Conservation (phyloP, 2,888 invertebrate species). For the Chalcis sispes region DNA sequence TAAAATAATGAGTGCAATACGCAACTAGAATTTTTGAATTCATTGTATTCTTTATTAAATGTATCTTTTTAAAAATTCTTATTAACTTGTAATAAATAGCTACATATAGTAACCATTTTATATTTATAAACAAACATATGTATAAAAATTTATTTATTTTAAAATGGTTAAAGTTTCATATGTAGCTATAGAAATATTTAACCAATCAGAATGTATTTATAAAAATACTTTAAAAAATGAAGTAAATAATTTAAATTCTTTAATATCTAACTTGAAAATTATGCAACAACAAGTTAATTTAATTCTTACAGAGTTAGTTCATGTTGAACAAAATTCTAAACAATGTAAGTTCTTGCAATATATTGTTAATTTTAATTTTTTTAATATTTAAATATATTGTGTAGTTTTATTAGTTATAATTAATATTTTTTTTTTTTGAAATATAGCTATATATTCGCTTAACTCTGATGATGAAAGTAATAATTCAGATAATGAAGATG, state of each 20-base stretch:
- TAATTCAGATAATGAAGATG: conserved; percentile 61
- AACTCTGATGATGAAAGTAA: conserved; percentile 59
- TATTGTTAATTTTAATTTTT: not conserved
- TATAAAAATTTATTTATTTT: not conserved
- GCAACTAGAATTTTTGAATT: too few species aligned
- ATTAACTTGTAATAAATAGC: not conserved
- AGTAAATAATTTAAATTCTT: conserved; percentile 58
- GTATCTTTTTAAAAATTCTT: not conserved
- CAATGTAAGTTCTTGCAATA: conserved; percentile 38
- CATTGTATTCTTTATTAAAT: not conserved
- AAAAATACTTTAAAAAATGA: conserved; percentile 51
- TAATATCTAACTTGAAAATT: conserved; percentile 63
- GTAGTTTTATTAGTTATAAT: not conserved
- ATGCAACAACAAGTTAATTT: conserved; percentile 67
- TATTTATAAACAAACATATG: not conserved
- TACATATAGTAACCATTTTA: too few species aligned
- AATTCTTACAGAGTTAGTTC: conserved; percentile 67
- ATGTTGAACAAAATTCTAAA: conserved; percentile 49
- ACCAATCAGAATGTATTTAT: conserved; percentile 58
- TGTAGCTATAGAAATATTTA: conserved; percentile 57
- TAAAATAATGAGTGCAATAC: too few species aligned
- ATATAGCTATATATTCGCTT: too few species aligned
- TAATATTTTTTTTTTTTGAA: conserved; percentile 15
- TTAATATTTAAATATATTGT: not conserved
- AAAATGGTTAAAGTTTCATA: conserved; percentile 45